Evolutionary conservation across 2,797 vertebrate species (phyloP).

Genomic region (Coilia nasus): DNA sequence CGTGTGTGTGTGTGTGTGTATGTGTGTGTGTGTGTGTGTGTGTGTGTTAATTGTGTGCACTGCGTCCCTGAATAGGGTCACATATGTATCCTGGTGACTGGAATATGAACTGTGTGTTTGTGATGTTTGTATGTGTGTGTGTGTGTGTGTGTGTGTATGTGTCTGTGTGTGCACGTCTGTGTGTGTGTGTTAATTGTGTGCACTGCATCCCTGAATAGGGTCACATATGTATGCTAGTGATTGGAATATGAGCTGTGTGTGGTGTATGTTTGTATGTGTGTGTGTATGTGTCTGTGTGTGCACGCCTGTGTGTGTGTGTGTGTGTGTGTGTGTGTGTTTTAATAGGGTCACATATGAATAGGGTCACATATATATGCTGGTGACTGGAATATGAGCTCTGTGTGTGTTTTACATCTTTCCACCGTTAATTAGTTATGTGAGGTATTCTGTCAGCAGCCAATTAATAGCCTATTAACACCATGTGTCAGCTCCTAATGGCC

Average conservation of each 20-base stretch:
- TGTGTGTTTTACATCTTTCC: not conserved
- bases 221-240: not conserved
- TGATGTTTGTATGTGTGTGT: not conserved
- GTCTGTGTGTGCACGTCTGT: constrained; percentile 22
- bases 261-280: constrained; percentile 12
- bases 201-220: not conserved
- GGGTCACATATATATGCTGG: not conserved
- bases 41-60: constrained; percentile 3
- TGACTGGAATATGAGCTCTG: not conserved
- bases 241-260: not conserved
- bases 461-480: constrained; percentile 47
- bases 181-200: not conserved
- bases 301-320: not conserved
- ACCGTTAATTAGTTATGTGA: constrained; percentile 39
- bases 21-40: not conserved
- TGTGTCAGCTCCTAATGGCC: constrained; percentile 19
- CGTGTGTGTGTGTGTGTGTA: not conserved
- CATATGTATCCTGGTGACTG: not conserved
- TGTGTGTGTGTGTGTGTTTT: too few species aligned
- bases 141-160: constrained; percentile 24
- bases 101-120: not conserved
- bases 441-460: constrained; percentile 43
- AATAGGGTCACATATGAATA: too few species aligned
- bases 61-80: not conserved
- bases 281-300: constrained; percentile 31